Base-by-base conservation (phyloP, 2,113 vertebrate genomes). In the Copsychus sechellarum region DNA sequence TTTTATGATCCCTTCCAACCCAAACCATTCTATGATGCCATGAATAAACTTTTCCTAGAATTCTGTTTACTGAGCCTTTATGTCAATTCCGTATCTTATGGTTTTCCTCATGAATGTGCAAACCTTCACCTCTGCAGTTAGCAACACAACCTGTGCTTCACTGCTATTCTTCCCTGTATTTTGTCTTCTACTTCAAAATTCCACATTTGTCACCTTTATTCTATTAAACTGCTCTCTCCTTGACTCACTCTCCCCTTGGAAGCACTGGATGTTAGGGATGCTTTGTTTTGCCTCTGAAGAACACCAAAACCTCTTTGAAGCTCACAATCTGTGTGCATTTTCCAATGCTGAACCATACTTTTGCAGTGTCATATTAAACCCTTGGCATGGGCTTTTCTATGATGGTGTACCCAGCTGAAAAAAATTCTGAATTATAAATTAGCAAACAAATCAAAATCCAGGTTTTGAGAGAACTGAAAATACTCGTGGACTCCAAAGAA, bases 341-440 rank as follows among this genome's bases (percentile, higher is more conserved):
- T 58, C 51, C 43, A 62, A 5, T 6, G n/a, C 54, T 53, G 33
- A 58, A 14, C 15, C 0, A 0, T 24, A 40, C 6, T 73, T 80
- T 21, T 54, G 21, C 53, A 47, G 38, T 5, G 11, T 14, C 0
- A 0, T 33, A 77, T 57, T 50, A 72, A 9, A 7, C 12, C 14
- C 47, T n/a, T 31, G 40, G 22, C 12, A 65, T 6, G 8, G 9
- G 5, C 18, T 73, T 66, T 69, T 82, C 42, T 61, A 21, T 33
- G 36, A 36, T 11, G 4, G 6, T 11, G 6, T 60, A 64, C 36
- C 10, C 36, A 79, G 8, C 5, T 60, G 74, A 87, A 91, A 18
- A 81, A 67, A 85, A 76, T 17, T 57, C 42, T 50, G 26, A 45
- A 73, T 47, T 50, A 36, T 23, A 78, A 65, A 71, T 31, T 65